A percentile compares a stretch with the other conserved stretches of the same genome.
Evolutionary conservation across 2,888 invertebrate genomes (phyloP).

Genomic region (Limulus polyphemus): DNA sequence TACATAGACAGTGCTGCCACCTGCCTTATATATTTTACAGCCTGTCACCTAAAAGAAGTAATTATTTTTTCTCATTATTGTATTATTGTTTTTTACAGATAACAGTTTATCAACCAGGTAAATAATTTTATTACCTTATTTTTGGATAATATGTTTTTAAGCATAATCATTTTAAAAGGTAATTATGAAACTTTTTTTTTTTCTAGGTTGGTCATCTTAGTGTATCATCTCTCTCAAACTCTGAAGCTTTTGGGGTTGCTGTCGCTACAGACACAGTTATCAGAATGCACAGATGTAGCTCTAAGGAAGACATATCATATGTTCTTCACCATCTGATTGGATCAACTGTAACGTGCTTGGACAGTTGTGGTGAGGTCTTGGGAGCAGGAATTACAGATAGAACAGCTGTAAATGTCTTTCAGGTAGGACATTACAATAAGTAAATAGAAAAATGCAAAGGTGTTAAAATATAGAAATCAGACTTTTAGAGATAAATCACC

Average conservation of each 20-base stretch:
- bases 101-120: too few relatives aligned
- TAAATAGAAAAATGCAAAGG: too few relatives aligned
- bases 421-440: neutral
- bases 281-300: neutral
- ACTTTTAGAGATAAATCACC: too few relatives aligned
- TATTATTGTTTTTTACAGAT: too few relatives aligned
- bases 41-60: too few relatives aligned
- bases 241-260: neutral
- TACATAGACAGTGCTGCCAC: too few relatives aligned
- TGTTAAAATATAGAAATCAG: too few relatives aligned
- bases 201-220: neutral
- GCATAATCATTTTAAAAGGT: neutral
- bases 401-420: conserved; percentile 1
- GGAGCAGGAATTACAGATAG: neutral
- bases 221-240: neutral
- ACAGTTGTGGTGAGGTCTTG: neutral
- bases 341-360: conserved; percentile 1
- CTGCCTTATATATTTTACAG: too few relatives aligned
- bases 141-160: neutral
- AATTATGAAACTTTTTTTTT: neutral
- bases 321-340: conserved; percentile 1
- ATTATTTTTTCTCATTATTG: too few relatives aligned
- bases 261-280: neutral
- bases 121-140: neutral
- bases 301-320: neutral